A percentile compares a stretch with the other conserved stretches of the same genome.
phyloP scores from a whole-genome alignment of 2,888 invertebrate genomes.

The Amorpha juglandis region DNA sequence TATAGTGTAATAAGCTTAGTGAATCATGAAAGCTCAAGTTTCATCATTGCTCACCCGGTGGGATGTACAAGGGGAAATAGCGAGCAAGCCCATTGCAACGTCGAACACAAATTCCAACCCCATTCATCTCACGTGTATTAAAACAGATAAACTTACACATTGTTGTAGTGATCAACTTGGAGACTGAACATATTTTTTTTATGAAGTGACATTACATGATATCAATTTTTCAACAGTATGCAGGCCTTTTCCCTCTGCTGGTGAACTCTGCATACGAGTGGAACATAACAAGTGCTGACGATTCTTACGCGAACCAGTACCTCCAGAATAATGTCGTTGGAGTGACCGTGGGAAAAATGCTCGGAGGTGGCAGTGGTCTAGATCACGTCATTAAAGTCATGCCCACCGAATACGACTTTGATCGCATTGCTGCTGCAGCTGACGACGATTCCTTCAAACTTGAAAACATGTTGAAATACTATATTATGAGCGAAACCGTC shows the following conservation, averaged over 20 bases:
- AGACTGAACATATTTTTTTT: background rate
- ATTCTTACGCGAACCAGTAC: conserved; percentile 42
- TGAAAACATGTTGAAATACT: conserved; percentile 44
- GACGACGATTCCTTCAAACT: conserved; percentile 48
- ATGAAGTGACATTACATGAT: background rate
- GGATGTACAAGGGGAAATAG: too few species aligned
- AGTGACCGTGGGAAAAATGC: conserved; percentile 51
- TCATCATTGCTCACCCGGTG: too few species aligned
- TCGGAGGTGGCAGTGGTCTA: conserved; percentile 56
- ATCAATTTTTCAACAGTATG: conserved; percentile 40
- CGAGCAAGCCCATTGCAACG: too few species aligned
- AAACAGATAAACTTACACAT: too few species aligned
- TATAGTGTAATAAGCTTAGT: too few species aligned
- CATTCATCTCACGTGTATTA: too few species aligned
- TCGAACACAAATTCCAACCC: too few species aligned
- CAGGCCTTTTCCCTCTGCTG: conserved; percentile 43
- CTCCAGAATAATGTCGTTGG: conserved; percentile 29
- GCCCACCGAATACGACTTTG: conserved; percentile 46
- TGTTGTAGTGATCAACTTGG: background rate
- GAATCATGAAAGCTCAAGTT: too few species aligned
- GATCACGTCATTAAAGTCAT: conserved; percentile 47
- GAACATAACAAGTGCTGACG: conserved; percentile 45
- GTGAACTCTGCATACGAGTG: conserved; percentile 45
- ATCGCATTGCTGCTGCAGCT: conserved; percentile 44
- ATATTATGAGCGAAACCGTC: conserved; percentile 51